These are phyloP conservation scores for Drosophila sproati DNA, from an alignment of 1,140 invertebrate genomes.

Conservation along the genomic window DNA sequence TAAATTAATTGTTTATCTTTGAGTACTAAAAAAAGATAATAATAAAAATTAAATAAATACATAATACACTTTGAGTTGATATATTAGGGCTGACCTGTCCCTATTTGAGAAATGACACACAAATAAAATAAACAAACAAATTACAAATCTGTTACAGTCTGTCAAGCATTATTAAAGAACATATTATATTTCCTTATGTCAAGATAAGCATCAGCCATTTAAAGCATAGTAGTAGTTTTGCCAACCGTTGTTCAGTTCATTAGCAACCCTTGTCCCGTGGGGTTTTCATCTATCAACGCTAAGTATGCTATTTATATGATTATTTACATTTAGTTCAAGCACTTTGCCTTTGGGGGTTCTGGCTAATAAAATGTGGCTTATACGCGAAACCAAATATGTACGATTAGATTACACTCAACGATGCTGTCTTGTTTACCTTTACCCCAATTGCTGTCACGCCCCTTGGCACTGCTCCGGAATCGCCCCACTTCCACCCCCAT, in stretches of 20 bases:
- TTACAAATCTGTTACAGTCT: background rate
- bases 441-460: conserved; percentile 32
- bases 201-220: conserved; percentile 6
- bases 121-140: background rate
- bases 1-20: too few species aligned
- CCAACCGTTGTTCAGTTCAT: conserved; percentile 22
- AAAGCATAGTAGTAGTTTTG: background rate
- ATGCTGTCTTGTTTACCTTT: conserved; percentile 57
- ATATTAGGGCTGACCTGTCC: too few species aligned
- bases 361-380: conserved; percentile 40
- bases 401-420: conserved; percentile 50
- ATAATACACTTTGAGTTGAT: too few species aligned
- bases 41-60: too few species aligned
- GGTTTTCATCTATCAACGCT: conserved; percentile 30
- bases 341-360: conserved; percentile 33
- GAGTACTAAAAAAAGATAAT: too few species aligned
- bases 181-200: background rate
- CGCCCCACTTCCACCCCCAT: background rate
- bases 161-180: background rate
- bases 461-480: conserved; percentile 10
- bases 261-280: conserved; percentile 29
- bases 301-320: conserved; percentile 51
- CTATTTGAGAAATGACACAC: background rate
- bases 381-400: conserved; percentile 26
- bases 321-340: conserved; percentile 51